Evolutionary conservation across 2,113 vertebrate genomes (phyloP).

Genomic region (Speoplatyrhinus poulsoni): DNA sequence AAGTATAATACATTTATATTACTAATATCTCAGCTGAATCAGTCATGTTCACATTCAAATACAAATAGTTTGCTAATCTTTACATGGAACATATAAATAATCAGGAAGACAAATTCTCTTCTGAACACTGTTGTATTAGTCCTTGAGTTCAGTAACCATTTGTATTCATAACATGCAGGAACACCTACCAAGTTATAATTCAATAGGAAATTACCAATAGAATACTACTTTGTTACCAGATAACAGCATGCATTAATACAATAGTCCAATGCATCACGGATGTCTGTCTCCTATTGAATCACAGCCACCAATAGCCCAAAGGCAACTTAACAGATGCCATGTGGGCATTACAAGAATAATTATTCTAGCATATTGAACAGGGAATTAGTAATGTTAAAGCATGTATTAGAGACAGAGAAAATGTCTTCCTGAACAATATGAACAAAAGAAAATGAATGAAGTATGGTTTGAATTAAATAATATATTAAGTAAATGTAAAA

Average conservation of each 20-base stretch:
- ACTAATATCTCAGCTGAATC: slow-evolving; percentile 38
- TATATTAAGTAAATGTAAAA: background rate
- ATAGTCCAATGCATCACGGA: too few relatives aligned
- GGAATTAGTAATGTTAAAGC: slow-evolving; percentile 3
- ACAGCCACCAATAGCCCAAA: too few relatives aligned
- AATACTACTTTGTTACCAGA: slow-evolving; percentile 3
- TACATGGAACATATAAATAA: background rate
- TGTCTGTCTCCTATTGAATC: too few relatives aligned
- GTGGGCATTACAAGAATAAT: too few relatives aligned
- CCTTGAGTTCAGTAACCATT: slow-evolving; percentile 29
- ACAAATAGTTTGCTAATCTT: slow-evolving; percentile 2
- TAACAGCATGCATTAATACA: too few relatives aligned
- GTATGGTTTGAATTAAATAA: slow-evolving; percentile 19
- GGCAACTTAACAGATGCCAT: too few relatives aligned
- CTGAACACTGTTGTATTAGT: background rate
- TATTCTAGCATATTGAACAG: slow-evolving; percentile 20
- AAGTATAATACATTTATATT: slow-evolving; percentile 43
- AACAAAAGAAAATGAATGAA: slow-evolving; percentile 11
- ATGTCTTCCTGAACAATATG: slow-evolving; percentile 53
- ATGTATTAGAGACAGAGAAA: slow-evolving; percentile 41
- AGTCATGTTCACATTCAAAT: slow-evolving; percentile 37
- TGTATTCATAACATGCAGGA: slow-evolving; percentile 45
- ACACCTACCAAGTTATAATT: slow-evolving; percentile 11
- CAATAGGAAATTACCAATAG: background rate
- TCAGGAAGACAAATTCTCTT: slow-evolving; percentile 59